Base-by-base conservation (phyloP, 1,140 invertebrate genomes). In the Temnothorax longispinosus region DNA sequence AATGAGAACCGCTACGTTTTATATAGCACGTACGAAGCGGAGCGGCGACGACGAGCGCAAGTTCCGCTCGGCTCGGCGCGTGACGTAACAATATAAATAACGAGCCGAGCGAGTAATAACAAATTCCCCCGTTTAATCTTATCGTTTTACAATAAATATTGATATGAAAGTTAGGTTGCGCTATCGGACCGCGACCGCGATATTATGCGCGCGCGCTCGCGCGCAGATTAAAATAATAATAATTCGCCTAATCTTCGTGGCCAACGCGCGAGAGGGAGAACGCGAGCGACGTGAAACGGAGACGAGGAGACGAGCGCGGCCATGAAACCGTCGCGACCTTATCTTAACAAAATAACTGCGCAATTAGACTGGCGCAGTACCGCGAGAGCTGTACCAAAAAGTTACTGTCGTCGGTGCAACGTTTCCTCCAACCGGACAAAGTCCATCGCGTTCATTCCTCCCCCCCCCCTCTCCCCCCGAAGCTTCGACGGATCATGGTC, bases 11-110 rank as follows among this genome's bases (percentile, higher is more conserved):
- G n/a, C 90, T 91, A 81, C 62, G 47, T 92, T 91, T 92, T 90
- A 92, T 90, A 90, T 89, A 86, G 93, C 86, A 90, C 89, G 86
- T 85, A 88, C 89, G 85, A 93, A 87, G 90, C 85, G 64, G 52
- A 82, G 67, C 76, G 78, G 86, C 62, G 60, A 52, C 85, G 85
- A 71, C 87, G 80, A 64, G 81, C 60, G 81, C 60, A 50, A 47
- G 58, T 67, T 80, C 60, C 88, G 87, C 89, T 81, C 78, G 81
- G 85, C 41, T 69, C 50, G 87, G 47, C 82, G 64, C 86, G 87
- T 93, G 92, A 94, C 93, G 92, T 94, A 94, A 94, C 91, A 93
- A 93, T 94, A 94, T 93, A 94, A 94, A 94, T 93, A 91, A 76
- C 90, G 86, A 85, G 80, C 2, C 27, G 21, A 3, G 69, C 74